Percentiles rank a stretch among this genome's conserved stretches.
Evolutionary conservation across 2,797 vertebrate genomes (phyloP).

Genomic region (Gymnocypris eckloni): DNA sequence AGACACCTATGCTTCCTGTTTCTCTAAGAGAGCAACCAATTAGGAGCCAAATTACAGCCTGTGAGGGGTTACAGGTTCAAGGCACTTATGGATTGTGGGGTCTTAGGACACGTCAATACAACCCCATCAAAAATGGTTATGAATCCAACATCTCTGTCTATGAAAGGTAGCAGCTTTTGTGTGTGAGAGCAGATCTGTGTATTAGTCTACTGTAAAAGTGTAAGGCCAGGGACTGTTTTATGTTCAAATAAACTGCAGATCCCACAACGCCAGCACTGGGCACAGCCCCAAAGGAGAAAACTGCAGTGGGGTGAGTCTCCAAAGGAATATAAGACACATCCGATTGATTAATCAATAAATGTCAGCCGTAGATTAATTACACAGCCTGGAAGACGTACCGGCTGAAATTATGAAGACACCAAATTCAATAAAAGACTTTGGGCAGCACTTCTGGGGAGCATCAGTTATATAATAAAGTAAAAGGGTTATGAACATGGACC

Average conservation of each 20-base stretch:
- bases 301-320: constrained; percentile 45
- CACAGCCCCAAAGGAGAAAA: constrained; percentile 49
- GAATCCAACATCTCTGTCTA: constrained; percentile 16
- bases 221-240: constrained; percentile 47
- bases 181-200: constrained; percentile 28
- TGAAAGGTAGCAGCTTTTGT: background rate
- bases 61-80: constrained; percentile 72
- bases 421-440: constrained; percentile 45
- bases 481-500: constrained; percentile 15
- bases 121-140: constrained; percentile 51
- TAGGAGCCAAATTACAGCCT: constrained; percentile 77
- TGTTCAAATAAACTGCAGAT: constrained; percentile 54
- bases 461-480: constrained; percentile 44
- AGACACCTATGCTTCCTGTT: constrained; percentile 53
- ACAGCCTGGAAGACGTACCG: constrained; percentile 62
- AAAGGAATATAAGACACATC: constrained; percentile 67
- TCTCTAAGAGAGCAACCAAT: constrained; percentile 62
- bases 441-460: constrained; percentile 31
- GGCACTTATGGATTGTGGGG: constrained; percentile 72
- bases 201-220: constrained; percentile 51
- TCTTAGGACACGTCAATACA: constrained; percentile 69
- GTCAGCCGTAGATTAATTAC: constrained; percentile 74
- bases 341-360: constrained; percentile 78
- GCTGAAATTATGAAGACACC: constrained; percentile 61
- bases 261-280: constrained; percentile 42